Conservation (phyloP, 2,888 invertebrate species). For the Tenthredo distinguenda region DNA sequence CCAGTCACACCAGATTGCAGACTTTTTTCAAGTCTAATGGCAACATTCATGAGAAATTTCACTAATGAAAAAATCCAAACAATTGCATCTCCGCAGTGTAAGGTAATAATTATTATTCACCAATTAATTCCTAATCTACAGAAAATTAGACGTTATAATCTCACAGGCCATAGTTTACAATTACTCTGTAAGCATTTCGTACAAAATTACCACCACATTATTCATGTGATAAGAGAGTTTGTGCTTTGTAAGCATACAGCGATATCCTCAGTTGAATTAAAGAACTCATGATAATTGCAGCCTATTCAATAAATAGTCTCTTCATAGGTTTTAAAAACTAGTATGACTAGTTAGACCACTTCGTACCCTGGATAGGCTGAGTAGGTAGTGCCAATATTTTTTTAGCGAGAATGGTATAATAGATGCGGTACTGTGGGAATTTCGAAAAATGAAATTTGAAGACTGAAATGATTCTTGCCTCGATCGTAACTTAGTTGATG, state of each 20-base stretch:
- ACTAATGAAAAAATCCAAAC: background rate
- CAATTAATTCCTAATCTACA: background rate
- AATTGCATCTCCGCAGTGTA: background rate
- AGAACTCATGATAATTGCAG: background rate
- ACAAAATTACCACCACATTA: background rate
- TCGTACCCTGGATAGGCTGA: background rate
- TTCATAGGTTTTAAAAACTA: background rate
- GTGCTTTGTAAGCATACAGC: background rate
- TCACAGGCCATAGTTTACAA: conserved; percentile 25
- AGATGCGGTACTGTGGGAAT: conserved; percentile 45
- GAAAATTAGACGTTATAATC: background rate
- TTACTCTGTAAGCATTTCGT: conserved; percentile 3
- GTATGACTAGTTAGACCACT: background rate
- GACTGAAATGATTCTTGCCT: conserved; percentile 27
- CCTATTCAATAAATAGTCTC: background rate
- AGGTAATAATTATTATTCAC: background rate
- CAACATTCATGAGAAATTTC: conserved; percentile 9
- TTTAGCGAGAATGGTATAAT: conserved; percentile 52
- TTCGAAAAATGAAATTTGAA: conserved; percentile 12
- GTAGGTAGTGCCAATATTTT: background rate
- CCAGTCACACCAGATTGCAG: background rate
- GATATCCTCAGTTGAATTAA: background rate
- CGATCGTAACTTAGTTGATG: conserved; percentile 19
- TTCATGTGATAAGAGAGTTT: conserved; percentile 3
- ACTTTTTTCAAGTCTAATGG: background rate